Base-by-base conservation (phyloP, 2,888 invertebrate genomes). In the Mimachlamys varia region DNA sequence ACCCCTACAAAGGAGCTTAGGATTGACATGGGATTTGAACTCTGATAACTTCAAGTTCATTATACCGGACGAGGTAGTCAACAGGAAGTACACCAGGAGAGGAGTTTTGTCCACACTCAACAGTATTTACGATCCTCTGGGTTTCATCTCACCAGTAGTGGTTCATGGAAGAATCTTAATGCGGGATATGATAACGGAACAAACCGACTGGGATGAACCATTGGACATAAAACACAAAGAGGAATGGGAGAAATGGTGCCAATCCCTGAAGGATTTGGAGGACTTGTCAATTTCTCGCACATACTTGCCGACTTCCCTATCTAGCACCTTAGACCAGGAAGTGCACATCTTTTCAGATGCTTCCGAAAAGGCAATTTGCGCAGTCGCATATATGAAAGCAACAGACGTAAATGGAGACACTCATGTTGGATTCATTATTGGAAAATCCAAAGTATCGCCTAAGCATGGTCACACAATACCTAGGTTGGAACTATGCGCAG, bases 51-150 rank as follows among this genome's bases (percentile, higher is more conserved):
- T 92, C 62, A 91, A 90, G 0, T 92, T 88, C 49, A 87, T 53
- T 15, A 53, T 90, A 17, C 62, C 89, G 17, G 44, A 49, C 27
- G 89, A 87, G n/a, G n/a, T n/a, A n/a, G n/a, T n/a, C 19, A 88
- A 88, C 13, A 92, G 89, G 62, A 91, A 90, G 4, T 91, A 50
- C 89, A 93, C 93, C 15, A 49, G 89, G 19, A 33, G 93, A 53
- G 93, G 93, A 33, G 50, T 92, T 0, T 58, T 93, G 4, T 93
- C 92, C 10, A 88, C 89, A 0, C 44, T 92, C 4, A 92, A 92
- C 87, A 90, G 91, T 58, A 22, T 92, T 12, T 92, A 89, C 62
- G 92, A 92, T 88, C 92, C 92, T 15, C 27, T 92, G 15, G 92
- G 92, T 50, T 92, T 92, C 88, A 87, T 90, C 19, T 89, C 92